Base-by-base conservation (phyloP, 2,797 vertebrate species). In the Xenentodon cancila region DNA sequence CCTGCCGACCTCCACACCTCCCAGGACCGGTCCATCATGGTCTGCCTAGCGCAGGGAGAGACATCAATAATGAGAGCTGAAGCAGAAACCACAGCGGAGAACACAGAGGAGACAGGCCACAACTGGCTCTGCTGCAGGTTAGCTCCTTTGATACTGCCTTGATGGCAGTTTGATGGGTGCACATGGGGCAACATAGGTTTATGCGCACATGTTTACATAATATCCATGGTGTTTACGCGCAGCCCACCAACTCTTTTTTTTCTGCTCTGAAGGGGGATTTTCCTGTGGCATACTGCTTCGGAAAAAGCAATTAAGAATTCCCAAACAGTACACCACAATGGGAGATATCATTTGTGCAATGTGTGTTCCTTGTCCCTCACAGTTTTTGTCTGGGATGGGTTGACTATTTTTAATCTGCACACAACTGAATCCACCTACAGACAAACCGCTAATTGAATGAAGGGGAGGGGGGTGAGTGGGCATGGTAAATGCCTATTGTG, bases 301-400 rank as follows among this genome's bases (percentile, higher is more conserved):
- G 90, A 92, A 93, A 92, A 92, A 92, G 87, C 87, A 91, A 93
- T 92, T 92, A 90, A 92, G 88, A 92, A 90, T 90, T 91, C 88
- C 88, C 88, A 92, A 93, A 92, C 89, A 90, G 86, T 63, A 79
- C 87, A 91, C 88, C 90, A 91, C 89, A 92, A 92, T 90, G 82
- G 85, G 84, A 90, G 90, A 89, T 91, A 85, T 92, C 86, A 58
- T 88, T 88, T 84, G 78, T 85, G 84, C 86, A 88, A 83, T 88
- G 84, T 89, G 82, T 88, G 81, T 89, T 90, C 84, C 83, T 68
- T 87, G 84, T 85, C 81, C 82, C 78, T 78, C 68, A 59, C 81
- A 87, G 84, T 84, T 87, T 85, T 82, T 81, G 84, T 86, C 86
- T 87, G 79, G 83, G 84, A 81, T 68, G 71, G 79, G 50, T 77